Base-by-base conservation (phyloP, 2,113 vertebrate genomes). In the Meleagris gallopavo region DNA sequence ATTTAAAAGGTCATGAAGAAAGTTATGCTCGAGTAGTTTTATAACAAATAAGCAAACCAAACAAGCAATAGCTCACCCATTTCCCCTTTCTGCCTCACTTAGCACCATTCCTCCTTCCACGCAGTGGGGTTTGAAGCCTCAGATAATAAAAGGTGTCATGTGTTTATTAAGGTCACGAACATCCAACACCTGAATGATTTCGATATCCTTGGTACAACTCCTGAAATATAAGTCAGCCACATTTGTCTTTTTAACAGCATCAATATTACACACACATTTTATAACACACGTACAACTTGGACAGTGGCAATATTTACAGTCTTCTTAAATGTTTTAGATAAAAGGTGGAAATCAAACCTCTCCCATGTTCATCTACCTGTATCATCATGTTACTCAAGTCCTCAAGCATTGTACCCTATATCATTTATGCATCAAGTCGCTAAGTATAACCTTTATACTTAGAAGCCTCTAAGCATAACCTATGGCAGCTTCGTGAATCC, bases 1-100 rank as follows among this genome's bases (percentile, higher is more conserved):
- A 93, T 94, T 84, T 87, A 87, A 92, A 92, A 97, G 87, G 94
- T 94, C 95, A 96, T 17, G 71, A 88, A 91, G 75, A 64, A 96
- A 95, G 85, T 89, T 96, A 94, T 73, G 75, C 89, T 93, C 73
- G 86, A 96, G 80, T 69, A 92, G 83, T 36, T 12, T 29, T 94
- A 78, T 79, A 96, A 93, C 80, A 90, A 94, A 95, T 58, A 93
- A 93, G 77, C 73, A 93, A 96, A 82, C 22, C 61, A 90, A 96
- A 95, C 94, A 93, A 88, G 86, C 57, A 81, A 82, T 34, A 86
- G 50, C 83, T 93, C 88, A 77, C 38, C 13, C 69, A 13, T 50
- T 80, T 91, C 60, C 83, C 75, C 45, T 81, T 93, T 88, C 86
- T 93, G 90, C 88, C 83, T 90, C 75, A 41, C 79, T 94, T 90